phyloP scores from a whole-genome alignment of 92 coral and sea anemone species.

The Palythoa caribaeorum region DNA sequence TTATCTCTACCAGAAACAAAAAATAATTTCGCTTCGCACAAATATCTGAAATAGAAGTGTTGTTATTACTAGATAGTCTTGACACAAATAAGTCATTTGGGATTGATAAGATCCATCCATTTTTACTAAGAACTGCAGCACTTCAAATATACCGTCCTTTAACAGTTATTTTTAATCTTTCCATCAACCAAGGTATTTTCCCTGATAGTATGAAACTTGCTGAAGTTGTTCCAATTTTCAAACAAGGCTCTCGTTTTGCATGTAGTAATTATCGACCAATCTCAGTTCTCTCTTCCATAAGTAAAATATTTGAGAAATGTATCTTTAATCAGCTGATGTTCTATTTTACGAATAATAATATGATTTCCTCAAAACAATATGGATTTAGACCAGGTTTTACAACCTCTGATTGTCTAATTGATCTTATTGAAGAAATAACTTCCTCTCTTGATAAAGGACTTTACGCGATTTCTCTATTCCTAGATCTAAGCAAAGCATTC shows the following conservation, averaged over 20 bases:
- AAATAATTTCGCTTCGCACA: neutral
- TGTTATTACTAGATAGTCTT: slow-evolving; percentile 33
- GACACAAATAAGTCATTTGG: slow-evolving; percentile 35
- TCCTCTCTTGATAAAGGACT: slow-evolving; percentile 43
- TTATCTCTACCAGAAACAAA: slow-evolving; percentile 44
- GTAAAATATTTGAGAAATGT: slow-evolving; percentile 56
- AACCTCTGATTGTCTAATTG: slow-evolving; percentile 45
- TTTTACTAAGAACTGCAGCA: slow-evolving; percentile 25
- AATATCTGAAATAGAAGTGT: slow-evolving; percentile 43
- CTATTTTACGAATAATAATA: slow-evolving; percentile 41
- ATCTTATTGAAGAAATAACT: slow-evolving; percentile 46
- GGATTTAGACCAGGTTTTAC: slow-evolving; percentile 45
- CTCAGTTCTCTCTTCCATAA: slow-evolving; percentile 47
- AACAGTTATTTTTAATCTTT: slow-evolving; percentile 37
- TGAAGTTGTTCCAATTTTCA: slow-evolving; percentile 43
- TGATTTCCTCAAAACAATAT: slow-evolving; percentile 27
- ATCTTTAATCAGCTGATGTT: slow-evolving; percentile 39
- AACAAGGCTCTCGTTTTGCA: slow-evolving; percentile 38
- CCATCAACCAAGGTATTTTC: slow-evolving; percentile 18
- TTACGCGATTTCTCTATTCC: slow-evolving; percentile 47
- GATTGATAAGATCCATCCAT: slow-evolving; percentile 22
- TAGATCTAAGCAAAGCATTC: slow-evolving; percentile 55
- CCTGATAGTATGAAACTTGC: slow-evolving; percentile 49
- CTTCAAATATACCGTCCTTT: slow-evolving; percentile 36
- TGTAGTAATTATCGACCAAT: slow-evolving; percentile 52